These are phyloP conservation scores for Phymorhynchus buccinoides DNA, from an alignment of 1,140 invertebrate genomes.

Conservation along the genomic window DNA sequence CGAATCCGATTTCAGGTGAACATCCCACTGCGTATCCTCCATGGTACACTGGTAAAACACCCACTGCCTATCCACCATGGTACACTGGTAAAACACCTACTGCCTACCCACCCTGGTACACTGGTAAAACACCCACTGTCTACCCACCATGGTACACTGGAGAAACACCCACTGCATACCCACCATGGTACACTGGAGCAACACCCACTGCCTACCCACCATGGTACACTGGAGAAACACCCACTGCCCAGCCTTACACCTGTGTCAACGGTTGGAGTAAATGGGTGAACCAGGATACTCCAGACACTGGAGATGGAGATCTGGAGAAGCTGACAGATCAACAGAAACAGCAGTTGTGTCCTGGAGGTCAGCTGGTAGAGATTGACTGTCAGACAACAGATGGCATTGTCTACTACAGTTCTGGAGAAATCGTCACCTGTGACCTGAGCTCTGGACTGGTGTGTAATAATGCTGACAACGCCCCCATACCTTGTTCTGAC, in stretches of 20 bases:
- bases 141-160: constrained; percentile 9
- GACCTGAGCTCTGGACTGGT: constrained; percentile 29
- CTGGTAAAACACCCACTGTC: not conserved
- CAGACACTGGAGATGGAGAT: constrained; percentile 54
- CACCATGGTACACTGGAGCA: not conserved
- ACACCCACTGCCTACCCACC: constrained; percentile 19
- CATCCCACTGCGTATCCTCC: too few species aligned
- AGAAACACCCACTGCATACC: not conserved
- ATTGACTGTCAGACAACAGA: constrained; percentile 53
- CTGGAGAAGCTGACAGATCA: constrained; percentile 49
- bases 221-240: not conserved
- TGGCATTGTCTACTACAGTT: constrained; percentile 20
- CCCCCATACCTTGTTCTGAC: constrained; percentile 59
- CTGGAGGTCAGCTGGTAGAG: constrained; percentile 25
- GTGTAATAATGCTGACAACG: constrained; percentile 40
- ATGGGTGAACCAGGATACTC: constrained; percentile 63
- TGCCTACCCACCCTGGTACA: not conserved
- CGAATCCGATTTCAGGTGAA: not conserved
- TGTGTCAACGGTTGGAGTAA: constrained; percentile 54
- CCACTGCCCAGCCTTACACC: constrained; percentile 32
- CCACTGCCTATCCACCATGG: too few species aligned
- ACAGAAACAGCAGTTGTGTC: constrained; percentile 24
- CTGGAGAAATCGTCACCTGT: constrained; percentile 31
- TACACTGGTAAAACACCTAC: not conserved
- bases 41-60: too few species aligned